These are phyloP conservation scores for Carassius gibelio DNA, from an alignment of 2,113 vertebrate species.

Conservation along the genomic window DNA sequence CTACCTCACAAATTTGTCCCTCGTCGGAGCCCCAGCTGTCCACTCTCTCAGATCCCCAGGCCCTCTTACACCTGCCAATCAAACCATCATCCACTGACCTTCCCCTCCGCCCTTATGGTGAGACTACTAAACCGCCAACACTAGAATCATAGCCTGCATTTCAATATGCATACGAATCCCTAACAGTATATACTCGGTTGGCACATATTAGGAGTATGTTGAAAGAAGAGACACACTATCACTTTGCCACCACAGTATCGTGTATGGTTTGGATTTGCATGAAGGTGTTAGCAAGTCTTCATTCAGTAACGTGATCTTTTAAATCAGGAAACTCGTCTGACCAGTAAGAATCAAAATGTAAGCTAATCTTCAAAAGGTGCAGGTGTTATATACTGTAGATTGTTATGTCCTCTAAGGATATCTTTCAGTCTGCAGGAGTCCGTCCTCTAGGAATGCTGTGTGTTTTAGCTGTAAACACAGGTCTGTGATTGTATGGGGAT, in stretches of 20 bases:
- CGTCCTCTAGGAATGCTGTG: background rate
- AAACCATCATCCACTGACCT: slow-evolving; percentile 51
- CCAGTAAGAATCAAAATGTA: background rate
- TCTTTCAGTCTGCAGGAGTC: background rate
- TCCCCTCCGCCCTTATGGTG: slow-evolving; percentile 66
- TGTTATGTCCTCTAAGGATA: background rate
- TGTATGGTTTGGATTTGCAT: background rate
- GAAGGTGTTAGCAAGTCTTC: background rate
- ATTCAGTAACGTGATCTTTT: background rate
- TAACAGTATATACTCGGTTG: slow-evolving; percentile 55
- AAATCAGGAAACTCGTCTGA: background rate
- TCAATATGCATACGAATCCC: slow-evolving; percentile 75
- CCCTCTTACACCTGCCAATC: slow-evolving; percentile 70
- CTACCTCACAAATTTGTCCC: slow-evolving; percentile 81
- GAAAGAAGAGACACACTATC: background rate
- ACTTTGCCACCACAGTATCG: background rate
- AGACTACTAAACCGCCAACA: slow-evolving; percentile 32
- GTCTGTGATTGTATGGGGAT: slow-evolving; percentile 61
- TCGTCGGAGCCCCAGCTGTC: slow-evolving; percentile 72
- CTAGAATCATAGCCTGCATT: slow-evolving; percentile 61
- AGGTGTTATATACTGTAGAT: background rate
- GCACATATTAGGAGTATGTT: background rate
- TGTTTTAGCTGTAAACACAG: slow-evolving; percentile 51
- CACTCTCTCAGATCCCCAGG: slow-evolving; percentile 77
- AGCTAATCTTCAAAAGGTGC: background rate